Conservation (phyloP, 2,888 invertebrate genomes). For the Neoaliturus tenellus region DNA sequence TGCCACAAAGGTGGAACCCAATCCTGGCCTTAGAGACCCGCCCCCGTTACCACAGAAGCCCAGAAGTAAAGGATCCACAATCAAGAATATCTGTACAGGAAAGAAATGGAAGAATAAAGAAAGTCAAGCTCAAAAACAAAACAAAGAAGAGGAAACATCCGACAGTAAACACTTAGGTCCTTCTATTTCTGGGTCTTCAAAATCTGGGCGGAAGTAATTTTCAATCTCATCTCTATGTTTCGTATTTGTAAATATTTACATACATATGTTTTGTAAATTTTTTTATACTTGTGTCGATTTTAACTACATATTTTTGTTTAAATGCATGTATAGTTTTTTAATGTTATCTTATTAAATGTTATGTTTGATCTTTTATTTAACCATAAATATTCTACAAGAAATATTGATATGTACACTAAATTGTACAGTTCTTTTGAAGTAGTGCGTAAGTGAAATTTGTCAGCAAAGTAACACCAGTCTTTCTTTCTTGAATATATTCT, state of each 20-base stretch:
- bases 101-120: conserved; percentile 55
- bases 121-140: conserved; percentile 35
- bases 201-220: not conserved
- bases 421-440: not conserved
- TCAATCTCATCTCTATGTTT: not conserved
- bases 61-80: conserved; percentile 48
- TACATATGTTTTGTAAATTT: not conserved
- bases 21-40: not conserved
- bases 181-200: not conserved
- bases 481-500: conserved; percentile 28
- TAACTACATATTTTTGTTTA: not conserved
- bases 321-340: not conserved
- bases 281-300: not conserved
- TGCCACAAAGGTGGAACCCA: not conserved
- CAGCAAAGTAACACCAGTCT: conserved; percentile 35
- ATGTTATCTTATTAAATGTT: not conserved
- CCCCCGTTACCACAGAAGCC: conserved; percentile 48
- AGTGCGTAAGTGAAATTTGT: not conserved
- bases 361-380: not conserved
- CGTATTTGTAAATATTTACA: not conserved
- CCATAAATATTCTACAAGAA: not conserved
- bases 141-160: conserved; percentile 38
- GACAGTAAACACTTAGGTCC: conserved; percentile 7
- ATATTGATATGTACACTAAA: not conserved
- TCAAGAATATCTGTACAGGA: conserved; percentile 52